A percentile compares a stretch with the other conserved stretches of the same genome.
These are phyloP conservation scores for Protonibea diacanthus DNA, from an alignment of 2,797 vertebrate species.

Conservation along the genomic window DNA sequence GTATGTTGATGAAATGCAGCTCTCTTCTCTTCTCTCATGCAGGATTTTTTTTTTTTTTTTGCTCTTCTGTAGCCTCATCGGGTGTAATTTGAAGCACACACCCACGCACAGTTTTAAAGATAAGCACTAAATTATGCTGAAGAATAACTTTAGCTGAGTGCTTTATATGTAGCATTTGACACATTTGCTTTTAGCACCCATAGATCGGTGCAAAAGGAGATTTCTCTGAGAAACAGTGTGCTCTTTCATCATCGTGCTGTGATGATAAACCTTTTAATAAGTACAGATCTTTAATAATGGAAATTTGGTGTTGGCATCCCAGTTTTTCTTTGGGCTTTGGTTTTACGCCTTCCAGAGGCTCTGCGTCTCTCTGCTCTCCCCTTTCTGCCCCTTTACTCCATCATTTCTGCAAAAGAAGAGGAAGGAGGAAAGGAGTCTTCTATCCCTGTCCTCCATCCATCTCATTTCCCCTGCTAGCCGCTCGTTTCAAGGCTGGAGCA, in stretches of 20 bases:
- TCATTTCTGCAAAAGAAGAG: slow-evolving; percentile 51
- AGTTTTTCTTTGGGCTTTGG: slow-evolving; percentile 1
- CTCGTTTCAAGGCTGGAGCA: slow-evolving; percentile 58
- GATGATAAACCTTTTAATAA: slow-evolving; percentile 5
- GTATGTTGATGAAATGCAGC: slow-evolving; percentile 10
- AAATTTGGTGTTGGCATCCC: not conserved
- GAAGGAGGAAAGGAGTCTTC: not conserved
- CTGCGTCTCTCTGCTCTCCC: not conserved
- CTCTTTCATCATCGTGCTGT: not conserved
- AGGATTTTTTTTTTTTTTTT: slow-evolving; percentile 35
- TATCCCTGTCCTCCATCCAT: slow-evolving; percentile 57
- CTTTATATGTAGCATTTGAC: slow-evolving; percentile 4
- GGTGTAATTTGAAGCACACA: slow-evolving; percentile 47
- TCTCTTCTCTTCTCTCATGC: slow-evolving; percentile 30
- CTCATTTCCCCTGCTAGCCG: slow-evolving; percentile 62
- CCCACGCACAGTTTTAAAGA: slow-evolving; percentile 50
- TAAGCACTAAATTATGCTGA: slow-evolving; percentile 20
- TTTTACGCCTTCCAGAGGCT: slow-evolving; percentile 11
- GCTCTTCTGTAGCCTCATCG: slow-evolving; percentile 18
- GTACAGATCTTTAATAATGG: not conserved
- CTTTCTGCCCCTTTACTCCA: slow-evolving; percentile 29
- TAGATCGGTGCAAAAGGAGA: slow-evolving; percentile 13
- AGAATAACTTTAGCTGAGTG: slow-evolving; percentile 21
- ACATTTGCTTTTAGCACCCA: slow-evolving; percentile 50
- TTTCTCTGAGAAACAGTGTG: not conserved